Conservation (phyloP, 23 tunicate genomes). For the Aplidium turbinatum region DNA sequence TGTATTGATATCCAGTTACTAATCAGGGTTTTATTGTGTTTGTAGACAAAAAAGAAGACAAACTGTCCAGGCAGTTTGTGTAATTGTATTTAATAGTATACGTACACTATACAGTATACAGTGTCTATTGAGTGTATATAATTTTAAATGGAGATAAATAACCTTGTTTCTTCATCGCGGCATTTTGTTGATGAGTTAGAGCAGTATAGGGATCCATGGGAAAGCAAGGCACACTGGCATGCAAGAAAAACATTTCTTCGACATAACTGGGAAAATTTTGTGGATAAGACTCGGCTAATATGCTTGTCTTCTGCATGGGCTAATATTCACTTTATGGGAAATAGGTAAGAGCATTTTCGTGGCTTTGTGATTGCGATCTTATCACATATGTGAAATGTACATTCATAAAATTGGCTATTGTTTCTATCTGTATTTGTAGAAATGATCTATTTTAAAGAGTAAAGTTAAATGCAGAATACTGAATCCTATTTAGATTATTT, state of each 20-base stretch:
- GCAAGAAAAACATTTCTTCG: slow-evolving; percentile 78
- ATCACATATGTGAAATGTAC: neutral
- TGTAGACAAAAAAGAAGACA: too few species aligned
- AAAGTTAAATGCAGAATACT: too few species aligned
- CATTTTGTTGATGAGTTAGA: slow-evolving; percentile 82
- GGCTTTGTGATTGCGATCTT: neutral
- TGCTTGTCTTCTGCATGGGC: slow-evolving; percentile 83
- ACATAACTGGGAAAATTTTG: slow-evolving; percentile 72
- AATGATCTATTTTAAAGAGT: too few species aligned
- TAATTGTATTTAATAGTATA: too few species aligned
- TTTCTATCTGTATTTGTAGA: neutral
- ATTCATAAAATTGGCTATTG: neutral
- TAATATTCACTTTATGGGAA: slow-evolving; percentile 68
- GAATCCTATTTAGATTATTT: too few species aligned
- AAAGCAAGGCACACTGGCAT: slow-evolving; percentile 82
- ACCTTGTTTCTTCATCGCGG: slow-evolving; percentile 45
- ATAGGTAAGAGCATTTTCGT: slow-evolving; percentile 39
- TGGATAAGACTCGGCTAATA: slow-evolving; percentile 64
- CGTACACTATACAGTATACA: too few species aligned
- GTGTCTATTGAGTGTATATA: too few species aligned
- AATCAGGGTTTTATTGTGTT: too few species aligned
- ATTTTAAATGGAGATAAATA: slow-evolving; percentile 55
- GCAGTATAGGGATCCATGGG: slow-evolving; percentile 72
- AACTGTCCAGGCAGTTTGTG: too few species aligned
- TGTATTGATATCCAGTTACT: too few species aligned